These are phyloP conservation scores for Oligia strigilis DNA, from an alignment of 2,888 invertebrate genomes.

Conservation along the genomic window DNA sequence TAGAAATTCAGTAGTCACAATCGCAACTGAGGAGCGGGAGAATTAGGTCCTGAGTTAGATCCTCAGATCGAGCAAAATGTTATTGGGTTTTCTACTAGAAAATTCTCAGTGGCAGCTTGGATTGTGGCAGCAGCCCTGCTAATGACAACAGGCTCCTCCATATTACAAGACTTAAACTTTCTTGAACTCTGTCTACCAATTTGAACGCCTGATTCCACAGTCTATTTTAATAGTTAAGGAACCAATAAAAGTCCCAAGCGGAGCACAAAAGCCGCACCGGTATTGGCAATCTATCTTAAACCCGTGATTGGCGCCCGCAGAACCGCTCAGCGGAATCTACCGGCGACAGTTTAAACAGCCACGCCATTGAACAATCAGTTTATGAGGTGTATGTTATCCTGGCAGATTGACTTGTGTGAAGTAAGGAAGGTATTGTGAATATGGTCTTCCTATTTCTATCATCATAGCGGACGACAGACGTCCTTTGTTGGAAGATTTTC, in stretches of 20 bases:
- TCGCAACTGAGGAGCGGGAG: too few species aligned
- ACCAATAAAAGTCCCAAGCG: slow-evolving; percentile 40
- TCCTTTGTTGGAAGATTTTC: background rate
- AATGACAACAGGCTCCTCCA: accelerated
- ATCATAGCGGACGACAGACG: background rate
- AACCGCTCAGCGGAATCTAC: slow-evolving; percentile 65
- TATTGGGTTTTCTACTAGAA: background rate
- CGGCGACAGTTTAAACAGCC: slow-evolving; percentile 69
- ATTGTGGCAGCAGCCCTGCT: too few species aligned
- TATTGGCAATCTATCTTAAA: slow-evolving; percentile 75
- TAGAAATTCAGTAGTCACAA: too few species aligned
- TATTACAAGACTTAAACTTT: background rate
- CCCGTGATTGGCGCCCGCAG: slow-evolving; percentile 72
- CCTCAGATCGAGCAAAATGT: background rate
- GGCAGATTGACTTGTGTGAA: slow-evolving; percentile 29
- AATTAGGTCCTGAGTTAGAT: background rate
- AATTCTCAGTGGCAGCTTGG: background rate
- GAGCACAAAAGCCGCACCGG: slow-evolving; percentile 58
- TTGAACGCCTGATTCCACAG: background rate
- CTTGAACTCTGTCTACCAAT: background rate
- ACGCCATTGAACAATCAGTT: slow-evolving; percentile 64
- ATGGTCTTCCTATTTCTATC: background rate
- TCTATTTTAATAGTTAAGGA: background rate
- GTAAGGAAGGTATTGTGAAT: background rate
- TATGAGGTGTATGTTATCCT: slow-evolving; percentile 48